Percentiles rank a stretch among this genome's conserved stretches.
These are phyloP conservation scores for Dendroctonus valens DNA, from an alignment of 1,140 invertebrate species.

Conservation along the genomic window DNA sequence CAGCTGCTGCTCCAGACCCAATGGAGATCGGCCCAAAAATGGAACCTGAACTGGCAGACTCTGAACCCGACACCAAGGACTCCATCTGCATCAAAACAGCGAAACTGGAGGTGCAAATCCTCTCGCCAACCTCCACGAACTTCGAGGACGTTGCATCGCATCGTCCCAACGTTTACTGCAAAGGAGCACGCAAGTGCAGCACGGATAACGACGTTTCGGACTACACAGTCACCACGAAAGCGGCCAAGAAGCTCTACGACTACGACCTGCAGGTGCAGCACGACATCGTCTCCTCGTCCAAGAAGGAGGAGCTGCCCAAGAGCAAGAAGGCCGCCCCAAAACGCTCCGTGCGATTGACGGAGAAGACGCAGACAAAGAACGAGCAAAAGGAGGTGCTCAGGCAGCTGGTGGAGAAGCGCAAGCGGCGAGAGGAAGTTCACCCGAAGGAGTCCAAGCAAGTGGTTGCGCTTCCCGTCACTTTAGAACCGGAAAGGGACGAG, in stretches of 20 bases:
- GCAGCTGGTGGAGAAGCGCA: slow-evolving; percentile 11
- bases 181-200: slow-evolving; percentile 4
- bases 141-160: slow-evolving; percentile 8
- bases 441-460: not conserved
- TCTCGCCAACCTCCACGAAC: slow-evolving; percentile 31
- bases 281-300: slow-evolving; percentile 21
- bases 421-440: not conserved
- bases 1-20: not conserved
- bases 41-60: not conserved
- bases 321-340: slow-evolving; percentile 10
- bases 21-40: not conserved
- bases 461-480: not conserved
- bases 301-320: slow-evolving; percentile 15
- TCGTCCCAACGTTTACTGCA: slow-evolving; percentile 4
- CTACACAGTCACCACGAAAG: slow-evolving; percentile 36
- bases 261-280: slow-evolving; percentile 30
- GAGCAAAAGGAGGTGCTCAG: slow-evolving; percentile 22
- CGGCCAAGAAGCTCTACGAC: slow-evolving; percentile 39
- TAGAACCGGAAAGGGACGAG: slow-evolving; percentile 23
- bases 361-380: slow-evolving; percentile 16
- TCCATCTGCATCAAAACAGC: not conserved
- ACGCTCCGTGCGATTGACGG: slow-evolving; percentile 18
- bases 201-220: slow-evolving; percentile 17
- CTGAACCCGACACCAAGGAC: not conserved
- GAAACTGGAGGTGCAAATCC: slow-evolving; percentile 24